Evolutionary conservation across 2,797 vertebrate genomes (phyloP), one percentile per base, ranked within the genome.

Genomic region (Furcifer pardalis): DNA sequence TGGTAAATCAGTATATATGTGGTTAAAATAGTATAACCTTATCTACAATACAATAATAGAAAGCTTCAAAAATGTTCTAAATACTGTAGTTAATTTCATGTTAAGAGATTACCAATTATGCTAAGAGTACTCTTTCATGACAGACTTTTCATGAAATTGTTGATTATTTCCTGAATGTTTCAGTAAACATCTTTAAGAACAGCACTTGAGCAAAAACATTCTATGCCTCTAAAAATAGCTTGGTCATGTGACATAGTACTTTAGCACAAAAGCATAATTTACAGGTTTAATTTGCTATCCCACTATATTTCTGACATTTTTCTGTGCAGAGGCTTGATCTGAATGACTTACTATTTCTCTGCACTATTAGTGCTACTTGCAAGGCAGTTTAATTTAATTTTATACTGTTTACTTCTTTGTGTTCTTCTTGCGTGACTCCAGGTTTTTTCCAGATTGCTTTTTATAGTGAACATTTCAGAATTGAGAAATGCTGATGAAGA

Each of bases 241-340:
- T 59, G 35, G 79, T 72, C 92, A 92, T 2, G 5, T 93, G 91
- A 89, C 72, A 84, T 89, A 83, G 1, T 89, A 83, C 90, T 93
- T 93, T 37, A 90, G 66, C 88, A 94, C 78, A 83, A 89, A 93
- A 93, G 79, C 73, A 89, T 84, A 92, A 89, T 93, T 91, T 93
- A 71, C 87, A 90, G 86, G 87, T 93, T 95, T 94, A 88, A 94
- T 95, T 94, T 94, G 87, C 89, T 93, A 44, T 82, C 88, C 76
- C 85, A 17, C 87, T 89, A 6, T 86, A 77, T 81, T 94, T 91
- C 92, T 92, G 86, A 89, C 89, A 89, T 91, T 87, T 88, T 85
- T 77, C 82, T 90, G 77, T 68, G 68, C 86, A 82, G 91, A 52
- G 83, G 5, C 71, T 89, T 2, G 0, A 23, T 86, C 87, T 89